Conservation (phyloP, 2,113 vertebrate species). For the Monopterus albus region DNA sequence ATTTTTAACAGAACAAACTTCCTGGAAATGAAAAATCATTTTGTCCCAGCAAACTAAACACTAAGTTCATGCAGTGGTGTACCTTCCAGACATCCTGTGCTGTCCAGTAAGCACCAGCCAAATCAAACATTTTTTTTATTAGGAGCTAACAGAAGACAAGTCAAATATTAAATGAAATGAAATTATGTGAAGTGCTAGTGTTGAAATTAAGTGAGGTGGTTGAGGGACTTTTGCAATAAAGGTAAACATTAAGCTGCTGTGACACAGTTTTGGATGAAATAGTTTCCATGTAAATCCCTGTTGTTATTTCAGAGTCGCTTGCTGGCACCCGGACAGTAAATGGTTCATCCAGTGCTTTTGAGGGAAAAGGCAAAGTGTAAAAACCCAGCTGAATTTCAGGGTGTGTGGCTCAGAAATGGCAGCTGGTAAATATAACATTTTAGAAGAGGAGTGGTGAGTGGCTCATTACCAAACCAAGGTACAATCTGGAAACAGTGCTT, state of each 20-base stretch:
- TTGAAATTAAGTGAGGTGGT: not conserved
- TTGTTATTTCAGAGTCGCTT: slow-evolving; percentile 58
- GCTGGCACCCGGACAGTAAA: slow-evolving; percentile 55
- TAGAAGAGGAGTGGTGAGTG: slow-evolving; percentile 29
- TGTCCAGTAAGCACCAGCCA: not conserved
- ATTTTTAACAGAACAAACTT: not conserved
- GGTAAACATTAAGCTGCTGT: slow-evolving; percentile 25
- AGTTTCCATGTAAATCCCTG: slow-evolving; percentile 51
- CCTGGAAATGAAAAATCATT: not conserved
- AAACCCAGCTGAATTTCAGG: slow-evolving; percentile 48
- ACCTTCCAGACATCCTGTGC: not conserved
- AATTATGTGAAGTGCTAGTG: not conserved
- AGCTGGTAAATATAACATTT: slow-evolving; percentile 51
- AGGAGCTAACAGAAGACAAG: not conserved
- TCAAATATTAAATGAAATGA: not conserved
- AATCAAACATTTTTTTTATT: not conserved
- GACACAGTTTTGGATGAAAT: slow-evolving; percentile 38
- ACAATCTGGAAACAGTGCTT: slow-evolving; percentile 1
- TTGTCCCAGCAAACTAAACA: not conserved
- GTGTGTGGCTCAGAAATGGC: slow-evolving; percentile 37
- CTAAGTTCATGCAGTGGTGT: not conserved
- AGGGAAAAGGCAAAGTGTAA: slow-evolving; percentile 10
- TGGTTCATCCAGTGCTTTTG: slow-evolving; percentile 49
- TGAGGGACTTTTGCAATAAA: not conserved
- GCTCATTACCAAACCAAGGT: slow-evolving; percentile 39